Percentiles rank a stretch among this genome's conserved stretches.
These are phyloP conservation scores for Omphaloscelis lunosa DNA, from an alignment of 2,888 invertebrate genomes.

Conservation along the genomic window DNA sequence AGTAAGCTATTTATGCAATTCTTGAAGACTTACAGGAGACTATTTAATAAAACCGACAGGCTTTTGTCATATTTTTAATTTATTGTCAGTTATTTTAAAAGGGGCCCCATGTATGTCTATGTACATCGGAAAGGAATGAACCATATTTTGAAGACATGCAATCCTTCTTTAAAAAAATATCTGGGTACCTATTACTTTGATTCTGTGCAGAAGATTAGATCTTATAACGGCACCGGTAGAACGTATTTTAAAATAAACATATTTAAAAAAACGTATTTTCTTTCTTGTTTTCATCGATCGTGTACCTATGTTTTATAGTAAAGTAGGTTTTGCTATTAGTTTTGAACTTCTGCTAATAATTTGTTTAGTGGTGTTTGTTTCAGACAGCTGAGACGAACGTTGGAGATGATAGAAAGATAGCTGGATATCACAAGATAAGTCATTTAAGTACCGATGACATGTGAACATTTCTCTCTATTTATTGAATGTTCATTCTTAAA, in stretches of 20 bases:
- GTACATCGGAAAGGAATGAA: neutral
- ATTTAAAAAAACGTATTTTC: too few species aligned
- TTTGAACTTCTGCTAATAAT: conserved; percentile 35
- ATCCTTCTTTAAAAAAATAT: neutral
- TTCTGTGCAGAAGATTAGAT: neutral
- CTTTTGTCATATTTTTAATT: too few species aligned
- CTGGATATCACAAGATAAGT: conserved; percentile 35
- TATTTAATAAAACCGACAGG: too few species aligned
- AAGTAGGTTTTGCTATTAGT: neutral
- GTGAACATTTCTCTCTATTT: conserved; percentile 16
- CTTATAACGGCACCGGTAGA: neutral
- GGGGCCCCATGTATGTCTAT: neutral
- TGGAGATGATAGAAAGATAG: conserved; percentile 38
- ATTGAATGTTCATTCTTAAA: conserved; percentile 4
- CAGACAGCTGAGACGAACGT: conserved; percentile 35
- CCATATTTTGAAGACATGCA: neutral
- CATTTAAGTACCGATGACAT: conserved; percentile 20
- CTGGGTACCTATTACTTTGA: neutral
- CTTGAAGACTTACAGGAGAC: too few species aligned
- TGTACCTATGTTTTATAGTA: neutral
- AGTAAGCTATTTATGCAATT: too few species aligned
- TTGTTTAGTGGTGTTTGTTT: conserved; percentile 26
- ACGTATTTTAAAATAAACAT: too few species aligned
- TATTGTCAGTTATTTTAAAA: too few species aligned
- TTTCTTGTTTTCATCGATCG: too few species aligned